Evolutionary conservation across 2,888 invertebrate species (phyloP), one percentile per base, ranked within the genome.

Genomic region (Melipona bicolor): DNA sequence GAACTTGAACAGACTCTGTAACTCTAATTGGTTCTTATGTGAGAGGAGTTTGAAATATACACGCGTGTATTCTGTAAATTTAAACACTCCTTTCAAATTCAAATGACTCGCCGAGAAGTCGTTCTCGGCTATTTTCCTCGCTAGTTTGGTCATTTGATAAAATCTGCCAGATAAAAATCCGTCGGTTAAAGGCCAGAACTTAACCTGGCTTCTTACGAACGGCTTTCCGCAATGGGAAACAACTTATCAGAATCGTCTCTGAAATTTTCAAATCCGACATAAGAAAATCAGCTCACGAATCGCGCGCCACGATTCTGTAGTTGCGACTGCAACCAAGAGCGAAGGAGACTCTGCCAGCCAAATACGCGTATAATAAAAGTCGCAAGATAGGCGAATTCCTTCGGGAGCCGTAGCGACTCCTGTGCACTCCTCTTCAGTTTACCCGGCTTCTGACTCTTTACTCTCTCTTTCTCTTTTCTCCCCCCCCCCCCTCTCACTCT

Each of bases 321-420:
- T 73, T 36, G 43, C 2, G 76, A 70, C 72, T 75, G 80, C 74
- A 61, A 74, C 72, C 69, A 24, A 75, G 74, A 59, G 50, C 64
- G 62, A 85, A 68, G 86, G 83, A 59, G 83, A 75, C 74, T 87
- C 88, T 36, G 68, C 82, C 70, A 70, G 74, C 81, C 81, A 84
- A 90, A 88, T 83, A 84, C 83, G 77, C 83, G 90, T 91, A 92
- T 87, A 92, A 93, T 92, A 92, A 92, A 91, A 91, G 88, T 89
- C 86, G 89, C 89, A 90, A 91, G 91, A 92, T 91, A 90, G 91
- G 92, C 92, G 91, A 91, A 92, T 88, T 92, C 92, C 91, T 90
- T 83, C 77, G 93, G 92, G 91, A 91, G 91, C 88, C 88, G 77
- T 77, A 70, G 78, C 79, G 9, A 27, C 67, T 68, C 77, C 75